These are phyloP conservation scores for Cossypha niveicapilla DNA, from an alignment of 2,797 vertebrate species.

Conservation along the genomic window DNA sequence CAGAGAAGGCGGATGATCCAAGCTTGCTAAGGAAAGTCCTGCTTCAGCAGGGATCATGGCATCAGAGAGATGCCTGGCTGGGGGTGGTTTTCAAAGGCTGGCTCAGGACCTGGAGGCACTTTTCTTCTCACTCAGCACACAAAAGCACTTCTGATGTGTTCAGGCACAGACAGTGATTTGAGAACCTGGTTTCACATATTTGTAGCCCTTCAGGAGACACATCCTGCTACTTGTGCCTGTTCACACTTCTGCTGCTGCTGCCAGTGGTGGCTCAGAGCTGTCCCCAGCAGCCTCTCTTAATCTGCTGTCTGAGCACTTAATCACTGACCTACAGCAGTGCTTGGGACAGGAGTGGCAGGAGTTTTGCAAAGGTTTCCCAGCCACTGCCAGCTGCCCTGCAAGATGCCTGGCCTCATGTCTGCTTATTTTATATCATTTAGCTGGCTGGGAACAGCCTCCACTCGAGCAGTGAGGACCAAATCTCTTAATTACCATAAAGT, in stretches of 20 bases:
- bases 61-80: not conserved
- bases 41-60: not conserved
- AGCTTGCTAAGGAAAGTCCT: not conserved
- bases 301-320: not conserved
- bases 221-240: not conserved
- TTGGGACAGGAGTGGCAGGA: not conserved
- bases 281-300: not conserved
- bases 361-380: not conserved
- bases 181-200: not conserved
- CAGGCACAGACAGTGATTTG: not conserved
- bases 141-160: not conserved
- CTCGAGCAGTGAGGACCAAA: not conserved
- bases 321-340: not conserved
- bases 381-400: not conserved
- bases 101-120: not conserved
- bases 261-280: accelerated
- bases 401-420: accelerated
- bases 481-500: not conserved
- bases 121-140: not conserved
- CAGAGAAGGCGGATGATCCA: not conserved
- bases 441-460: not conserved
- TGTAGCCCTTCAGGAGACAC: not conserved
- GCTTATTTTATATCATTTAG: not conserved
- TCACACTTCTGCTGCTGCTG: not conserved
- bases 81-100: not conserved